Evolutionary conservation across 2,888 invertebrate genomes (phyloP), one percentile per base, ranked within the genome.

Genomic region (Campaea margaritaria): DNA sequence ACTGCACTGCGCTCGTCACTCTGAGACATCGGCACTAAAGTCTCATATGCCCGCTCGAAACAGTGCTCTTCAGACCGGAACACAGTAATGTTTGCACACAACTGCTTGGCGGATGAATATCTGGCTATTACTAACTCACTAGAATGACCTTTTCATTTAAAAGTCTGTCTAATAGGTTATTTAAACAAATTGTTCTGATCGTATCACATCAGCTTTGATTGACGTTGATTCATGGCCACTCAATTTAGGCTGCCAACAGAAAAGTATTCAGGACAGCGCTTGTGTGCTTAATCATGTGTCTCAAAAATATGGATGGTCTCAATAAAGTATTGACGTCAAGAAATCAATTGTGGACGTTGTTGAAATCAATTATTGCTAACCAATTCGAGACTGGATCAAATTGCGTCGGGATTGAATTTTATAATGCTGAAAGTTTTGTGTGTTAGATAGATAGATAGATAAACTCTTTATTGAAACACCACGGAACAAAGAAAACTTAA

Each of bases 161-260:
- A 58, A 58, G 53, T 53, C 49, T 53, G 44, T 58, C 46, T 48
- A 50, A 51, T 49, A 49, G 27, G 48, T 61, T 57, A 65, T 64
- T 65, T 52, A 60, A 58, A 65, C 63, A 62, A 63, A 68, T 59
- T 53, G 63, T 58, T 46, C 38, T 48, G 52, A 62, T 57, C 53
- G 57, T 58, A 66, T 61, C 61, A 49, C 61, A 53, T 51, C 62
- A 45, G 62, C 55, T 58, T 43, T 68, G 68, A 68, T 67, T 69
- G 69, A 67, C 69, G 65, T 56, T 67, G 67, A 69, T 69, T 65
- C 62, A 69, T 67, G 65, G 67, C 58, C 34, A 34, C 62, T 58
- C 69, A 69, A 69, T 67, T 60, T 54, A 63, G 50, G 52, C 38
- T 45, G 62, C 38, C 54, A 54, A 28, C 65, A 58, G 56, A 57